Evolutionary conservation across 2,888 invertebrate genomes (phyloP).

Genomic region (Mesopsocus fuscifrons): DNA sequence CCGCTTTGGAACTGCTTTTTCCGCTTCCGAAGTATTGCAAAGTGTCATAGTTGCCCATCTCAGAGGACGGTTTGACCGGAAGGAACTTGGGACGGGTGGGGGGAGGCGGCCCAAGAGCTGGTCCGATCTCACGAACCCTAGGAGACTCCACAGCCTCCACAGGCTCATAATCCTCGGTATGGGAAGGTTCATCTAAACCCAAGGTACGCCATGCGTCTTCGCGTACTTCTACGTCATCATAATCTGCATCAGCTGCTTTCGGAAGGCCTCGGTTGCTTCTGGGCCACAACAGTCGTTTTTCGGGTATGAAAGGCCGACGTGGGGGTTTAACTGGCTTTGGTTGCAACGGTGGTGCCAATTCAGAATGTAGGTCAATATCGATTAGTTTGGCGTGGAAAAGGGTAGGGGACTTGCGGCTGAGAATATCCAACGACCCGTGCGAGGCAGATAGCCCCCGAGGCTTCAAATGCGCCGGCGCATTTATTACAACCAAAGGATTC

Average conservation of each 20-base stretch:
- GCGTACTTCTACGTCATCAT: slow-evolving; percentile 57
- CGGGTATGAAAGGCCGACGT: slow-evolving; percentile 24
- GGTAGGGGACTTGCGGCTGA: not conserved
- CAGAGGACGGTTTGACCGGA: slow-evolving; percentile 9
- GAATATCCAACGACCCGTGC: not conserved
- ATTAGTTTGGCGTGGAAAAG: slow-evolving; percentile 9
- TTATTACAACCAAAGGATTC: slow-evolving; percentile 11
- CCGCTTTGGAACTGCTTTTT: slow-evolving; percentile 40
- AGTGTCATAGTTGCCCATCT: slow-evolving; percentile 49
- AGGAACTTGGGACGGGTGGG: slow-evolving; percentile 4
- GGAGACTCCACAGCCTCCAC: not conserved
- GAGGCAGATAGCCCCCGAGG: not conserved
- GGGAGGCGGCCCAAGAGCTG: slow-evolving; percentile 8
- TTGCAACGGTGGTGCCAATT: slow-evolving; percentile 33
- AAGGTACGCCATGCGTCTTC: slow-evolving; percentile 67
- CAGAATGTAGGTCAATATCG: slow-evolving; percentile 18
- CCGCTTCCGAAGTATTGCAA: slow-evolving; percentile 64
- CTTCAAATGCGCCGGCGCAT: slow-evolving; percentile 5
- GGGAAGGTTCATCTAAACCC: slow-evolving; percentile 52
- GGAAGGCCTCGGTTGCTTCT: slow-evolving; percentile 18
- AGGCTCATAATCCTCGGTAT: slow-evolving; percentile 33
- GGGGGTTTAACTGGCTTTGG: slow-evolving; percentile 36
- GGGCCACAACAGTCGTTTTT: not conserved
- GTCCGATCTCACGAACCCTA: not conserved
- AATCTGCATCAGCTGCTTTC: slow-evolving; percentile 26